Evolutionary conservation across 2,888 invertebrate species (phyloP).

Genomic region (Tetramorium bicarinatum): DNA sequence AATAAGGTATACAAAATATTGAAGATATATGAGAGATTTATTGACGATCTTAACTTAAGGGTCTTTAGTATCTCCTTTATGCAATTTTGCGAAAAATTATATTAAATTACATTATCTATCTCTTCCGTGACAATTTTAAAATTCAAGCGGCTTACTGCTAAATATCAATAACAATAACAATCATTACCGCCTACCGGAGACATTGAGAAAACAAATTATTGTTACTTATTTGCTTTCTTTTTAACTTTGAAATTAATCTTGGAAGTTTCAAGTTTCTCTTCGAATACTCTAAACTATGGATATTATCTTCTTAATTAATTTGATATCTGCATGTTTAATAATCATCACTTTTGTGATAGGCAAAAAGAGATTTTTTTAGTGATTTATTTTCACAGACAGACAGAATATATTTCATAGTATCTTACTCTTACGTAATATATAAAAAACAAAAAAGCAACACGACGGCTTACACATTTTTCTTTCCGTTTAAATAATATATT

Average conservation of each 20-base stretch:
- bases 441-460: background rate
- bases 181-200: slow-evolving; percentile 63
- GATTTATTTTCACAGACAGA: slow-evolving; percentile 4
- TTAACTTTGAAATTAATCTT: background rate
- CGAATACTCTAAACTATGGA: background rate
- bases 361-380: background rate
- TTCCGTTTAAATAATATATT: slow-evolving; percentile 17
- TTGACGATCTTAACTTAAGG: slow-evolving; percentile 75
- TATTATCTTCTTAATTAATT: slow-evolving; percentile 10
- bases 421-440: background rate
- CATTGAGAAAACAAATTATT: slow-evolving; percentile 48
- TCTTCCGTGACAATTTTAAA: slow-evolving; percentile 68
- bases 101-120: slow-evolving; percentile 70
- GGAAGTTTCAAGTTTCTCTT: background rate
- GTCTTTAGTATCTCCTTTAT: slow-evolving; percentile 74
- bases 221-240: slow-evolving; percentile 48
- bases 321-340: slow-evolving; percentile 2
- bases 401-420: background rate
- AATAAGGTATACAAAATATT: slow-evolving; percentile 85
- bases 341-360: background rate
- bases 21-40: slow-evolving; percentile 82
- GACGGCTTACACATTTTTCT: background rate
- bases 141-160: slow-evolving; percentile 62
- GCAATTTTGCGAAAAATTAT: slow-evolving; percentile 58
- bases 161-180: slow-evolving; percentile 67